These are phyloP conservation scores for Drosophila mayaguana DNA, from an alignment of 2,888 invertebrate genomes.

Conservation along the genomic window DNA sequence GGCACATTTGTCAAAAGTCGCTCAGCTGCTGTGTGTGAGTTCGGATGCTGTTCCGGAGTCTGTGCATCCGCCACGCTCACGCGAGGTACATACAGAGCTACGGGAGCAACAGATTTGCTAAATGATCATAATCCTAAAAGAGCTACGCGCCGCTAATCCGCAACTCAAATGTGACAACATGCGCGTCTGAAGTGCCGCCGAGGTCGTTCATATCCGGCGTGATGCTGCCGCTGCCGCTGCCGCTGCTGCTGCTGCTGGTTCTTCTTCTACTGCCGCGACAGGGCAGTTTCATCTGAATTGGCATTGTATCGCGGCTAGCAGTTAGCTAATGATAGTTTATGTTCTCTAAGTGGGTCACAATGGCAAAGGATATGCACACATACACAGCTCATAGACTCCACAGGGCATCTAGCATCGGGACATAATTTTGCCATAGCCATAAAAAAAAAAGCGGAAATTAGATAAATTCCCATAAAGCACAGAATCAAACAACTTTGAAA, in stretches of 20 bases:
- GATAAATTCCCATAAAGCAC: conserved; percentile 35
- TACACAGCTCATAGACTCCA: background rate
- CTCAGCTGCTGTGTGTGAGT: conserved; percentile 17
- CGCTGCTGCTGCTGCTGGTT: background rate
- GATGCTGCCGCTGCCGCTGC: conserved; percentile 1
- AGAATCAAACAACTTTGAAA: conserved; percentile 19
- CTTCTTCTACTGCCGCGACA: conserved; percentile 6
- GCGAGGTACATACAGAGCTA: conserved; percentile 44
- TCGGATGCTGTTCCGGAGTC: conserved; percentile 4
- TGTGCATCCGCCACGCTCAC: conserved; percentile 49
- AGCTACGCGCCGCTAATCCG: conserved; percentile 82
- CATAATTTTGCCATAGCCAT: conserved; percentile 22
- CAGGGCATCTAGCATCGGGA: conserved; percentile 4
- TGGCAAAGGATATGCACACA: conserved; percentile 35
- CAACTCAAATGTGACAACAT: conserved; percentile 83
- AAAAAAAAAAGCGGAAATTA: conserved; percentile 39
- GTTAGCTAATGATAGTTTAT: conserved; percentile 67
- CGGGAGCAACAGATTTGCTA: conserved; percentile 85
- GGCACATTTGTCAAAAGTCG: conserved; percentile 75
- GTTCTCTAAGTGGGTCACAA: conserved; percentile 72
- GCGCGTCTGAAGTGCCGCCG: conserved; percentile 77
- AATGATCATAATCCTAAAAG: conserved; percentile 84
- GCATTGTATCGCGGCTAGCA: conserved; percentile 30
- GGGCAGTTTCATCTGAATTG: conserved; percentile 24
- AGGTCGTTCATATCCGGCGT: conserved; percentile 46